Evolutionary conservation across 1,140 invertebrate species (phyloP), one percentile per base, ranked within the genome.

Genomic region (Battus philenor): DNA sequence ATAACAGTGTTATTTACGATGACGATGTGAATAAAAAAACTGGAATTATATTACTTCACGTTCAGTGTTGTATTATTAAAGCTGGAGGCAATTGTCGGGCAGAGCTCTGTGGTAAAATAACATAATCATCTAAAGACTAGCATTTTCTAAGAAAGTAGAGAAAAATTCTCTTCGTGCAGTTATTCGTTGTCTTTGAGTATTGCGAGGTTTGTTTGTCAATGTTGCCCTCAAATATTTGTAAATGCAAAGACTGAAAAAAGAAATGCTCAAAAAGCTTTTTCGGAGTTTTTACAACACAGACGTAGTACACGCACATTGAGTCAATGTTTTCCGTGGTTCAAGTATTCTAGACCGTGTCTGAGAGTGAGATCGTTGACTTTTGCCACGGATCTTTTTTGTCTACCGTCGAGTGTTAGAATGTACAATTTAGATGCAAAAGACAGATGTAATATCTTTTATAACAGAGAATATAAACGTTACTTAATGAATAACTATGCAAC

Each of bases 11-110:
- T 41, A 41, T 41, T 41, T 41, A 41, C 24, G 24, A 41, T 41
- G 38, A 41, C 38, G 38, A 41, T 29, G 38, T 41, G 17, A 41
- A 41, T 41, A 41, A 41, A 41, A 41, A 41, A 29, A 41, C 34
- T 27, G 38, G 15, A 29, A 41, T 41, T 27, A 27, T 41, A 41
- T 29, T 27, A 41, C 38, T 41, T 41, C 38, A 41, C 38, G 22
- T 17, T 41, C 38, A 41, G 38, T 41, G 38, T 41, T 41, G 38
- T 41, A 41, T 12, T 26, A 29, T 41, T 41, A 41, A 29, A 41
- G 38, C 38, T 41, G 24, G 22, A 41, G 38, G 38, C 38, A 27
- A 41, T 27, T 27, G 22, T 41, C 13, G 27, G 24, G 15, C 38
- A 10, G 12, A 41, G 38, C 38, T 41, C 29, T 41, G 38, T 41